Evolutionary conservation across 2,113 vertebrate genomes (phyloP), one percentile per base, ranked within the genome.

Genomic region (Pholis gunnellus): DNA sequence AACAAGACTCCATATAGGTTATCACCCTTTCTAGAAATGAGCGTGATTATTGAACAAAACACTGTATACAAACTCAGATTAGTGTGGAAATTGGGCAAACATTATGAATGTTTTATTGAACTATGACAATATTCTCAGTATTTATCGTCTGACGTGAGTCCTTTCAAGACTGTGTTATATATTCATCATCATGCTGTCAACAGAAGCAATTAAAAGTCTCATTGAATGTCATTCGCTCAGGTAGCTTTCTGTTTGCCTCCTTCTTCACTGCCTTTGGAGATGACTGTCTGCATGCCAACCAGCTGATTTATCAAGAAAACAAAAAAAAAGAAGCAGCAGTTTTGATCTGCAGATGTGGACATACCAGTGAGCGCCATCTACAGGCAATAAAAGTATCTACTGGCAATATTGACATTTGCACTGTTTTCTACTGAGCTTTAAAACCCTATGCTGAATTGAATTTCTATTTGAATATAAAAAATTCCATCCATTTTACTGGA

Each of bases 241-340:
- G 97, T 29, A 92, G 95, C 63, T 73, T 96, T 54, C 80, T 97
- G 64, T 97, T 97, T 29, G 77, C 94, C 40, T 96, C 96, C 25
- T 96, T 96, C 87, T 94, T 97, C 87, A 96, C 95, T 0, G 94
- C 78, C 1, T 76, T 79, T 0, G 97, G 97, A 64, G 97, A 98
- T 82, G 97, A 97, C 75, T 90, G 34, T 73, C 97, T 97, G 91
- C 97, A 97, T 7, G 86, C 95, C 14, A 90, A 93, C 20, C 90
- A 92, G 22, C 86, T 97, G 80, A 97, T 97, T 36, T 36, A 25
- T 25, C 22, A 42, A 42, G 36, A 65, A 25, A 63, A 63, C 59
- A n/a, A n/a, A 34, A 61, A 31, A 31, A 40, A 14, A 31, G 59
- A 36, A 63, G 60, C 29, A 36, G 6, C 29, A 34, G 2, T n/a